These are phyloP conservation scores for Trilocha varians DNA, from an alignment of 2,888 invertebrate species.

Conservation along the genomic window DNA sequence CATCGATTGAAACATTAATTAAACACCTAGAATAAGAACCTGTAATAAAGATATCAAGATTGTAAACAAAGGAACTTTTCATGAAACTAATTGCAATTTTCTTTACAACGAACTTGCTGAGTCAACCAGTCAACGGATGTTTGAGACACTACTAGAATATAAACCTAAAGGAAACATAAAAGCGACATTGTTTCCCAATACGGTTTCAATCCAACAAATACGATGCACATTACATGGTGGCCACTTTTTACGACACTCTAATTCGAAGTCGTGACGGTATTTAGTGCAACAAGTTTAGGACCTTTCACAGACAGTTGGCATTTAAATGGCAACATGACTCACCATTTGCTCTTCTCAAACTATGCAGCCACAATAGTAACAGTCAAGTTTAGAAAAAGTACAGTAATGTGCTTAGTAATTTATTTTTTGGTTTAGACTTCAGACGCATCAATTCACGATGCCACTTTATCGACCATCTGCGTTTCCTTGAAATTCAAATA, in stretches of 20 bases:
- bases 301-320: conserved; percentile 54
- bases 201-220: conserved; percentile 8
- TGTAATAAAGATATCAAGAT: too few species aligned
- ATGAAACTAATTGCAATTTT: too few species aligned
- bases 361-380: neutral
- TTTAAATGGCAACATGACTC: conserved; percentile 42
- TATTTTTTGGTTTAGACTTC: neutral
- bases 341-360: conserved; percentile 19
- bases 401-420: neutral
- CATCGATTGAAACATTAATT: too few species aligned
- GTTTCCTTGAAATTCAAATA: conserved; percentile 17
- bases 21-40: too few species aligned
- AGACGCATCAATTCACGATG: too few species aligned
- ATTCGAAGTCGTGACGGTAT: conserved; percentile 55
- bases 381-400: neutral
- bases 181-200: neutral
- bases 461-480: too few species aligned
- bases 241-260: conserved; percentile 35
- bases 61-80: too few species aligned
- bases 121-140: conserved; percentile 28
- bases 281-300: conserved; percentile 37
- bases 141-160: conserved; percentile 14
- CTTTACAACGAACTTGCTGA: too few species aligned
- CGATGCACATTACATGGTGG: conserved; percentile 12
- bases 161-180: conserved; percentile 16